Percentiles rank a stretch among this genome's conserved stretches.
These are phyloP conservation scores for Mixornis gularis DNA, from an alignment of 2,113 vertebrate species.

Conservation along the genomic window DNA sequence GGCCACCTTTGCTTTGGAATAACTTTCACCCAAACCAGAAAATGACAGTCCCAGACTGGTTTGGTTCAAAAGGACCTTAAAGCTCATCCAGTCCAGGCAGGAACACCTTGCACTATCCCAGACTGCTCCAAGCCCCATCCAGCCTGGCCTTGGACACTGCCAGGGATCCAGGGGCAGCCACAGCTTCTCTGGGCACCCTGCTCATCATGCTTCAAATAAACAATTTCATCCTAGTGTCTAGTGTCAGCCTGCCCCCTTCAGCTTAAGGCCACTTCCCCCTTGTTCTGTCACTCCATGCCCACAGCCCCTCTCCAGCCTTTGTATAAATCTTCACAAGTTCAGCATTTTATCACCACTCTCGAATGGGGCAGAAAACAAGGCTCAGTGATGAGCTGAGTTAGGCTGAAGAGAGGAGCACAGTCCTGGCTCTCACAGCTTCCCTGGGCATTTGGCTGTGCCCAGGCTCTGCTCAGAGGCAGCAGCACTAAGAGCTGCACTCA, in stretches of 20 bases:
- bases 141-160: neutral
- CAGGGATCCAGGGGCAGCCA: neutral
- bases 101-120: neutral
- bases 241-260: neutral
- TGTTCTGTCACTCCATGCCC: neutral
- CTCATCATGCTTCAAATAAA: neutral
- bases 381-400: accelerated
- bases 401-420: neutral
- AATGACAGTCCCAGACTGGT: no score
- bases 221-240: neutral
- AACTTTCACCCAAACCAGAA: neutral
- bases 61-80: neutral
- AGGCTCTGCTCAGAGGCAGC: neutral
- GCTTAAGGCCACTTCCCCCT: neutral
- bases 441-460: neutral
- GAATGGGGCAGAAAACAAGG: accelerated
- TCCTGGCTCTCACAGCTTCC: neutral
- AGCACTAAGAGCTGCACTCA: neutral
- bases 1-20: neutral
- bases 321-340: neutral
- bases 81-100: neutral
- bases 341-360: neutral
- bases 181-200: neutral
- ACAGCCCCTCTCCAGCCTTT: neutral
- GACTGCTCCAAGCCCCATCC: neutral